A percentile compares a stretch with the other conserved stretches of the same genome.
phyloP scores from a whole-genome alignment of 2,113 vertebrate genomes.

The Charadrius vociferus region DNA sequence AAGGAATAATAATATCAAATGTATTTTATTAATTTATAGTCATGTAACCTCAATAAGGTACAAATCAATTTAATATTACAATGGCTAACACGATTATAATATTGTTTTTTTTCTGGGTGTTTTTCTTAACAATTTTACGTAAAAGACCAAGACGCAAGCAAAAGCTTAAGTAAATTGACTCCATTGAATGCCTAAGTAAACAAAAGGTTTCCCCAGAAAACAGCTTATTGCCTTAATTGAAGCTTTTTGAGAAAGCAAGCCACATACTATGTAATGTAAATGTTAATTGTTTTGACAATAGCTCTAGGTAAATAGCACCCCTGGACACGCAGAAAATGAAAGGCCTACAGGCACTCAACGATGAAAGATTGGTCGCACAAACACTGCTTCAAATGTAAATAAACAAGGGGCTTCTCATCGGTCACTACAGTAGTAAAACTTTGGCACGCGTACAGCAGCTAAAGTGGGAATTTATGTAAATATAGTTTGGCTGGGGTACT shows the following conservation, averaged over 20 bases:
- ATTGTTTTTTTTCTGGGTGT: too few relatives aligned
- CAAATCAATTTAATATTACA: too few relatives aligned
- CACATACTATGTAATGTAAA: slow-evolving; percentile 80
- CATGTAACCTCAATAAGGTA: too few relatives aligned
- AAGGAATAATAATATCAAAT: too few relatives aligned
- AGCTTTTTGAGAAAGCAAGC: slow-evolving; percentile 74
- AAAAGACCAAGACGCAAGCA: too few relatives aligned
- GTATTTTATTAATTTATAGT: too few relatives aligned
- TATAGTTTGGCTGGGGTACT: slow-evolving; percentile 48
- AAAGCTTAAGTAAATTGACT: too few relatives aligned
- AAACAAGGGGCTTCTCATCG: slow-evolving; percentile 73
- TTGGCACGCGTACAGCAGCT: slow-evolving; percentile 71
- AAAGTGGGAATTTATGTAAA: slow-evolving; percentile 64
- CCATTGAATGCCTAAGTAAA: too few relatives aligned
- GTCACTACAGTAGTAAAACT: slow-evolving; percentile 72
- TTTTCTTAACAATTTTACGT: too few relatives aligned
- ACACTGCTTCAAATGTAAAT: slow-evolving; percentile 77
- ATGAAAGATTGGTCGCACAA: slow-evolving; percentile 76
- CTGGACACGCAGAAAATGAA: slow-evolving; percentile 75
- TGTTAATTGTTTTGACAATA: slow-evolving; percentile 77
- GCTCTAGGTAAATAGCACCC: slow-evolving; percentile 79
- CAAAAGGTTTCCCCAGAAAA: slow-evolving; percentile 75
- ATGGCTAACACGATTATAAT: too few relatives aligned
- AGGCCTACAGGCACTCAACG: slow-evolving; percentile 76
- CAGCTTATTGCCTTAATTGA: slow-evolving; percentile 79